A percentile compares a stretch with the other conserved stretches of the same genome.
Evolutionary conservation across 2,888 invertebrate genomes (phyloP).

Genomic region (Monopis laevigella): DNA sequence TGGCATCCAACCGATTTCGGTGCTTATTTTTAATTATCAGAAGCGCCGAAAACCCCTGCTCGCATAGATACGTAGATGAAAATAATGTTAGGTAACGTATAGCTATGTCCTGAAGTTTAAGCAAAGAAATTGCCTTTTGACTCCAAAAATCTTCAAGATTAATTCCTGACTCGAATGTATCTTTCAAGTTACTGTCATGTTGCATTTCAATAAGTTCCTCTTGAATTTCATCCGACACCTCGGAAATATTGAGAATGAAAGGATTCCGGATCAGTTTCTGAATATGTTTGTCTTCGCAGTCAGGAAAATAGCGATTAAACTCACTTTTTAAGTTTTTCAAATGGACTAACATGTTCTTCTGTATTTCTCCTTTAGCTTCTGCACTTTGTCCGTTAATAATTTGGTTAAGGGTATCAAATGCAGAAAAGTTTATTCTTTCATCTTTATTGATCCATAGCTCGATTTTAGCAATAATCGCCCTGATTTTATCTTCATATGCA

Average conservation of each 20-base stretch:
- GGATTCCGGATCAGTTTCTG: conserved; percentile 19
- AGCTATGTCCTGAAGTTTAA: conserved; percentile 21
- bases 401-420: too few relatives aligned
- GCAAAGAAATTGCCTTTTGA: conserved; percentile 19
- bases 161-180: conserved; percentile 19
- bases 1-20: conserved; percentile 18
- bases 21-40: conserved; percentile 20
- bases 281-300: too few relatives aligned
- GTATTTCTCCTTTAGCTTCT: too few relatives aligned
- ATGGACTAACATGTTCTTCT: too few relatives aligned
- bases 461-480: too few relatives aligned
- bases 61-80: conserved; percentile 20
- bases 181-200: conserved; percentile 20
- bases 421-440: too few relatives aligned
- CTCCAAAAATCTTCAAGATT: conserved; percentile 19
- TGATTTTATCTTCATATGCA: too few relatives aligned
- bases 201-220: conserved; percentile 20
- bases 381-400: too few relatives aligned
- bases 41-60: conserved; percentile 20
- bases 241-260: conserved; percentile 18
- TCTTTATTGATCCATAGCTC: too few relatives aligned
- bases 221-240: conserved; percentile 20
- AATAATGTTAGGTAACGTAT: conserved; percentile 20
- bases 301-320: too few relatives aligned
- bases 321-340: too few relatives aligned